A percentile compares a stretch with the other conserved stretches of the same genome.
Conservation (phyloP, 2,888 invertebrate genomes). For the Cryptus armator region DNA sequence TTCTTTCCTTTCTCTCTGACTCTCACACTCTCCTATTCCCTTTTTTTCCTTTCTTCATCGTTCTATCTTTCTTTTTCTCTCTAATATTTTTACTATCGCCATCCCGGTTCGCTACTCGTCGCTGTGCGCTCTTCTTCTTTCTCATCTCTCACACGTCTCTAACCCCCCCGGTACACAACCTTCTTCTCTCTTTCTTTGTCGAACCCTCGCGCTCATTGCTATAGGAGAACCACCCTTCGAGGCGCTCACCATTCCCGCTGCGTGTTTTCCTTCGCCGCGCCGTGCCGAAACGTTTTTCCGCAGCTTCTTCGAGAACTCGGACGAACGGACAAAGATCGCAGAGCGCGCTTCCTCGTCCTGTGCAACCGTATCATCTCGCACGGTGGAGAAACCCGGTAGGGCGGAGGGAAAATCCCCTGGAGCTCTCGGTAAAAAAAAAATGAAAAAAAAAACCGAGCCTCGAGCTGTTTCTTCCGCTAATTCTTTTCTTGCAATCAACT, state of each 20-base stretch:
- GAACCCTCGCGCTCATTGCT: not conserved
- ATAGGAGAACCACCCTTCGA: constrained; percentile 16
- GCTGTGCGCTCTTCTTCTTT: constrained; percentile 30
- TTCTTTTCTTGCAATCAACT: constrained; percentile 79
- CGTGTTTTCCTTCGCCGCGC: constrained; percentile 51
- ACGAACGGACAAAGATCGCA: constrained; percentile 76
- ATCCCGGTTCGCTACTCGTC: constrained; percentile 51
- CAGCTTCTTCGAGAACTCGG: constrained; percentile 45
- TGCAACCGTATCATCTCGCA: constrained; percentile 44
- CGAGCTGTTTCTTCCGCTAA: constrained; percentile 79
- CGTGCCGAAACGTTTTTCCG: constrained; percentile 44
- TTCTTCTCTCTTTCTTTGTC: constrained; percentile 39
- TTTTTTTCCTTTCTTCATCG: constrained; percentile 51
- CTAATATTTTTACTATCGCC: constrained; percentile 57
- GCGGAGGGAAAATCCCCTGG: constrained; percentile 66
- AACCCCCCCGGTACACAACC: constrained; percentile 53
- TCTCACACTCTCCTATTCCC: constrained; percentile 42
- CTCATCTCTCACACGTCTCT: constrained; percentile 37
- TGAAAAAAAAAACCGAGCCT: constrained; percentile 63
- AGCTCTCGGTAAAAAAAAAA: constrained; percentile 36
- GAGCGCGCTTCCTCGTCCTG: constrained; percentile 67
- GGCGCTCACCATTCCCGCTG: constrained; percentile 52
- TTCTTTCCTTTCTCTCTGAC: constrained; percentile 56
- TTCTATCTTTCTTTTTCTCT: constrained; percentile 42
- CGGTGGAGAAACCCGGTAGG: constrained; percentile 44